These are phyloP conservation scores for Drosophila meridionalis DNA, from an alignment of 2,888 invertebrate species.

Conservation along the genomic window DNA sequence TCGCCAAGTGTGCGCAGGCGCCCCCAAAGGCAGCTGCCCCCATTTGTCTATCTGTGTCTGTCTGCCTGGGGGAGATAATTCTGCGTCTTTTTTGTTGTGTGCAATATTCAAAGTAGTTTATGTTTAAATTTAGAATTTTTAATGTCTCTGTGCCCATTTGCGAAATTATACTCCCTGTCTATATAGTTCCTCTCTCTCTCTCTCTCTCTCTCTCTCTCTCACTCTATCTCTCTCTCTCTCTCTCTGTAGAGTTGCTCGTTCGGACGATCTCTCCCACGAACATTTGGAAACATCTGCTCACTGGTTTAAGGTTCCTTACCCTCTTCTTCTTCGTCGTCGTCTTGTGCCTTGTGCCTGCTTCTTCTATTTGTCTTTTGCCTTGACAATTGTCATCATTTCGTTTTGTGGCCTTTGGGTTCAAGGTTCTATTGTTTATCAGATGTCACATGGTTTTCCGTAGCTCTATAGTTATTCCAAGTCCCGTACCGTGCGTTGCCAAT, in stretches of 20 bases:
- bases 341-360: neutral
- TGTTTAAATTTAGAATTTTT: constrained; percentile 63
- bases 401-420: constrained; percentile 56
- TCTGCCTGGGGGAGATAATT: constrained; percentile 63
- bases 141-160: constrained; percentile 40
- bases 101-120: constrained; percentile 44
- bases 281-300: constrained; percentile 58
- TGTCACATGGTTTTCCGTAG: constrained; percentile 50
- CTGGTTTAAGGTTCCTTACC: constrained; percentile 37
- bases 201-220: too few species aligned
- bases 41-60: neutral
- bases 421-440: constrained; percentile 47
- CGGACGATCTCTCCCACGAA: constrained; percentile 54
- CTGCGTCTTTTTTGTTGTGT: constrained; percentile 1
- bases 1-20: constrained; percentile 16
- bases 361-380: constrained; percentile 49
- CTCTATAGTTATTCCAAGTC: constrained; percentile 26
- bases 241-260: neutral
- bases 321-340: constrained; percentile 9
- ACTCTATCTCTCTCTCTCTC: neutral
- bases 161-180: constrained; percentile 33
- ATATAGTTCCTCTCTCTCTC: neutral
- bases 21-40: constrained; percentile 57
- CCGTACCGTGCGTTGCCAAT: constrained; percentile 35
- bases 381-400: constrained; percentile 58